phyloP scores from a whole-genome alignment of 2,113 vertebrate species.

The Ameiurus melas region DNA sequence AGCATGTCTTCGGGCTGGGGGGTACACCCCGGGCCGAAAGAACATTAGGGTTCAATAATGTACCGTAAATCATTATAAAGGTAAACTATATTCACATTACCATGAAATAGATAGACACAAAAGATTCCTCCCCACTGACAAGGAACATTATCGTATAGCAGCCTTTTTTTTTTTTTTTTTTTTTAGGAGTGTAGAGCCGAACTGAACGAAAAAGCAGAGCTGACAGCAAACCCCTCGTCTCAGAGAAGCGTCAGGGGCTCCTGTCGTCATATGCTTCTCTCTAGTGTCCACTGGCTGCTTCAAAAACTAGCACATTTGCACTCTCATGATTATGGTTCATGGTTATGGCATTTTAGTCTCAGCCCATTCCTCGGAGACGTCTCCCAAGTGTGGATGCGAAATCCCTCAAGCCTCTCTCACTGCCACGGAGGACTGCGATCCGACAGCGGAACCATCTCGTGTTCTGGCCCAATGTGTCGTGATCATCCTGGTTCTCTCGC shows the following conservation, averaged over 20 bases:
- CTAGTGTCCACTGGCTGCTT: slow-evolving; percentile 7
- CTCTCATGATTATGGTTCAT: slow-evolving; percentile 13
- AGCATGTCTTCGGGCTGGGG: too few species aligned
- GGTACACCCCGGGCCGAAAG: too few species aligned
- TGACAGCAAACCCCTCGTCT: slow-evolving; percentile 26
- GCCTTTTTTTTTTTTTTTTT: background rate
- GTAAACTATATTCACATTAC: background rate
- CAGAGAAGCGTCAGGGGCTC: slow-evolving; percentile 16
- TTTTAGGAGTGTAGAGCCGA: background rate
- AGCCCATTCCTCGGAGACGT: slow-evolving; percentile 17
- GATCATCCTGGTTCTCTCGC: slow-evolving; percentile 9
- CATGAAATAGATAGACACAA: background rate
- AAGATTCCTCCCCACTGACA: background rate
- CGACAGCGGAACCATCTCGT: slow-evolving; percentile 18
- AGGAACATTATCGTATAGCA: background rate
- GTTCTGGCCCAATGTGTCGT: slow-evolving; percentile 29
- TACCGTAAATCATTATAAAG: background rate
- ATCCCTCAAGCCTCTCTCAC: slow-evolving; percentile 41
- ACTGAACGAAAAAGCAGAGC: background rate
- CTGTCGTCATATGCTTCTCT: slow-evolving; percentile 25
- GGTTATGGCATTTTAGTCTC: slow-evolving; percentile 37
- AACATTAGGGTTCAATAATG: background rate
- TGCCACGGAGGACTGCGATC: slow-evolving; percentile 21
- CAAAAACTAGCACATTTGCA: slow-evolving; percentile 6
- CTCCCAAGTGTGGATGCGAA: slow-evolving; percentile 27